Percentiles rank a stretch among this genome's conserved stretches.
phyloP scores from a whole-genome alignment of 2,888 invertebrate genomes.

The Volucella inanis region DNA sequence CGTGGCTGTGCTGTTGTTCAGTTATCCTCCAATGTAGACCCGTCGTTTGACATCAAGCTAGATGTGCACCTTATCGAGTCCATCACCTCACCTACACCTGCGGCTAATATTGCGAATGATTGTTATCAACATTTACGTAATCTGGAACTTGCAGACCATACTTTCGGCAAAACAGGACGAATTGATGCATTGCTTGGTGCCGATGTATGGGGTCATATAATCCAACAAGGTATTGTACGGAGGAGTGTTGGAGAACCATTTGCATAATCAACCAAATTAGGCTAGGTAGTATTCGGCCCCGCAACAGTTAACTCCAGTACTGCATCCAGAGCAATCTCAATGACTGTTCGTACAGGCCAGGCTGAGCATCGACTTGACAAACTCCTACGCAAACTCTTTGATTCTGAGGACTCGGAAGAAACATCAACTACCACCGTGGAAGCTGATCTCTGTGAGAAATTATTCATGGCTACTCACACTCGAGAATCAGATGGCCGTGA shows the following conservation, averaged over 20 bases:
- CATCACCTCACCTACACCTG: too few species aligned
- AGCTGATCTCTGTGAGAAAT: too few species aligned
- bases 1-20: conserved; percentile 36
- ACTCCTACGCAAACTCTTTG: conserved; percentile 39
- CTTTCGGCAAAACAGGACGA: conserved; percentile 70
- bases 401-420: conserved; percentile 66
- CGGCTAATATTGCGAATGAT: conserved; percentile 69
- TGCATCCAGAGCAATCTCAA: conserved; percentile 11
- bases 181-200: conserved; percentile 63
- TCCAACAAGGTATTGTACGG: conserved; percentile 21
- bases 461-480: too few species aligned
- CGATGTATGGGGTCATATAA: conserved; percentile 3
- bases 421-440: too few species aligned
- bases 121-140: conserved; percentile 64
- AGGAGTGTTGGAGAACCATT: conserved; percentile 20
- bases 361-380: conserved; percentile 8
- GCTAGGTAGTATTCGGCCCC: conserved; percentile 40
- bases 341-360: neutral
- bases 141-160: conserved; percentile 71
- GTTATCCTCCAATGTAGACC: conserved; percentile 4
- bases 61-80: too few species aligned
- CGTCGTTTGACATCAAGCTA: conserved; percentile 13
- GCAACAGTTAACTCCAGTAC: conserved; percentile 20
- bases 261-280: conserved; percentile 28
- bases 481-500: too few species aligned